Evolutionary conservation across 92 coral and sea anemone genomes (phyloP).

Genomic region (Porites cylindrica): DNA sequence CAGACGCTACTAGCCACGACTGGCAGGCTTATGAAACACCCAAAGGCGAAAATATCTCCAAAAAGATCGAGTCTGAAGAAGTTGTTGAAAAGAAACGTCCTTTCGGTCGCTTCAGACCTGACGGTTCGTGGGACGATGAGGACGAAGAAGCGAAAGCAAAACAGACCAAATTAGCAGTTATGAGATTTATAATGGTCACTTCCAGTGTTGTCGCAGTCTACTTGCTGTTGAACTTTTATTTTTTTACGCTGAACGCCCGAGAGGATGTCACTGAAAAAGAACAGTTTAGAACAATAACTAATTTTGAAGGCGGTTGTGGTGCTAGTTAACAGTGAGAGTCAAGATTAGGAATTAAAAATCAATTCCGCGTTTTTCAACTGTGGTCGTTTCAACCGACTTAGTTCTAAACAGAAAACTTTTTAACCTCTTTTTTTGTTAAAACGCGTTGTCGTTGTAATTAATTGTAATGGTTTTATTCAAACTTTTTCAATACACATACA

Average conservation of each 20-base stretch:
- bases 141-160: constrained; percentile 71
- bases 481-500: no score
- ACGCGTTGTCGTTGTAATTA: no score
- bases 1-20: constrained; percentile 13
- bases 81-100: constrained; percentile 66
- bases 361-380: no score
- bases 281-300: neutral
- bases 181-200: constrained; percentile 23
- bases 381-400: no score
- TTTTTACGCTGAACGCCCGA: constrained; percentile 21
- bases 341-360: no score
- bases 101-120: constrained; percentile 69
- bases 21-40: constrained; percentile 54
- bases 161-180: neutral
- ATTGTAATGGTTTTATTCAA: no score
- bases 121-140: constrained; percentile 86
- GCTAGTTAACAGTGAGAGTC: neutral
- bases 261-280: neutral
- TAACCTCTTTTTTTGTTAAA: no score
- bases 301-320: neutral
- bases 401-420: no score
- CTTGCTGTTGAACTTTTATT: constrained; percentile 9
- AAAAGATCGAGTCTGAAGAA: constrained; percentile 69
- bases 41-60: constrained; percentile 33
- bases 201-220: constrained; percentile 14